These are phyloP conservation scores for Tenthredo amoena DNA, from an alignment of 2,888 invertebrate species.

Conservation along the genomic window DNA sequence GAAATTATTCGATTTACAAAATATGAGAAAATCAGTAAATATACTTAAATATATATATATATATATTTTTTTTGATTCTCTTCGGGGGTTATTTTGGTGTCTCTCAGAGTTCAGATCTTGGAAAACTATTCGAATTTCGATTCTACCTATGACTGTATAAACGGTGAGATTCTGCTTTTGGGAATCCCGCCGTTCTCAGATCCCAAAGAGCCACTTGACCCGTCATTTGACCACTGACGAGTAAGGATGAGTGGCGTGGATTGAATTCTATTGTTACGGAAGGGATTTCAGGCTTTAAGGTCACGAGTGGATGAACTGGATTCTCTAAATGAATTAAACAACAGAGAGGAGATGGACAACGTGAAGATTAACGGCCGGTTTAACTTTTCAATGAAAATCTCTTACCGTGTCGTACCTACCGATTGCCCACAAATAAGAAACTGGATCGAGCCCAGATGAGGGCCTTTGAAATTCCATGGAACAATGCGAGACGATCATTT, in stretches of 20 bases:
- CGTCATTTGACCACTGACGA: slow-evolving; percentile 46
- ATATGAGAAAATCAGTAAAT: too few species aligned
- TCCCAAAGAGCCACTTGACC: slow-evolving; percentile 76
- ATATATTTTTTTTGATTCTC: neutral
- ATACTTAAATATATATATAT: neutral
- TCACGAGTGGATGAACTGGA: slow-evolving; percentile 79
- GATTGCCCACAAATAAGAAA: slow-evolving; percentile 94
- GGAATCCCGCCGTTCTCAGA: slow-evolving; percentile 79
- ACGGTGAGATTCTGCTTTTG: slow-evolving; percentile 79
- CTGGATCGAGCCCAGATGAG: slow-evolving; percentile 82
- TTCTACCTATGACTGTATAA: slow-evolving; percentile 79
- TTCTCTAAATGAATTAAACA: slow-evolving; percentile 75
- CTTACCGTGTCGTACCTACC: slow-evolving; percentile 78
- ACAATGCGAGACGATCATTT: slow-evolving; percentile 91
- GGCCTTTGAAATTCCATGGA: slow-evolving; percentile 87
- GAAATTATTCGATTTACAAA: too few species aligned
- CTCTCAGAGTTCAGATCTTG: neutral
- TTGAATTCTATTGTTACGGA: slow-evolving; percentile 80
- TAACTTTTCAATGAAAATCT: neutral
- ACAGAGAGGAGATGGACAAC: neutral
- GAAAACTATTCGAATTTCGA: neutral
- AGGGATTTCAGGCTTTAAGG: slow-evolving; percentile 78
- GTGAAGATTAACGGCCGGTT: neutral
- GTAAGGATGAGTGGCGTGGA: slow-evolving; percentile 77
- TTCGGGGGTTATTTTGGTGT: neutral